Percentiles rank a stretch among this genome's conserved stretches.
These are phyloP conservation scores for Pangasius djambal DNA, from an alignment of 2,797 vertebrate species.

Conservation along the genomic window DNA sequence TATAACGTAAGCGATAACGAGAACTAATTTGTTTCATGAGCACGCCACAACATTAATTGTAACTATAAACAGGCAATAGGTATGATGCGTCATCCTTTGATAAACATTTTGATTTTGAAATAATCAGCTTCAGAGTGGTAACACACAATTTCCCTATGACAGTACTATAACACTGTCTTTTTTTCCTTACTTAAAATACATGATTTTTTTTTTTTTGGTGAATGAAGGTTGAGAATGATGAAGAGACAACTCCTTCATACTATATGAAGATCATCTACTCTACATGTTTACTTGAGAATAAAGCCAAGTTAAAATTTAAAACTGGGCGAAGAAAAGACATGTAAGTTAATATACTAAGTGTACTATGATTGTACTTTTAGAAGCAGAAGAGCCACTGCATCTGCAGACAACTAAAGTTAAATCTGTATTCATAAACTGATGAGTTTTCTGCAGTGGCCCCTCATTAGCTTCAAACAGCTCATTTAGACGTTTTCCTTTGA, in stretches of 20 bases:
- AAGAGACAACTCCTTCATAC: neutral
- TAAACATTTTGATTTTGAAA: neutral
- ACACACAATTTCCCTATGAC: neutral
- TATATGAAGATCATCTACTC: neutral
- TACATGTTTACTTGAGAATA: neutral
- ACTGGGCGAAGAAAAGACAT: neutral
- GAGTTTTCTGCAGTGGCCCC: slow-evolving; percentile 31
- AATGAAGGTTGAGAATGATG: neutral
- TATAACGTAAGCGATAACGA: neutral
- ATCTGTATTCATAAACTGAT: slow-evolving; percentile 5
- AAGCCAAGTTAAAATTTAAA: neutral
- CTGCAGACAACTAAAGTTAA: neutral
- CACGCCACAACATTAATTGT: neutral
- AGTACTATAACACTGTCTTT: neutral
- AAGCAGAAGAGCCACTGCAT: neutral
- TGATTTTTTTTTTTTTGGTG: neutral
- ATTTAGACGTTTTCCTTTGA: slow-evolving; percentile 53
- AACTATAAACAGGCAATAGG: neutral
- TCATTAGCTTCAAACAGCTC: slow-evolving; percentile 57
- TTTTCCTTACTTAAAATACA: neutral
- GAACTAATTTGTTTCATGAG: neutral
- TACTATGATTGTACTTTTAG: neutral
- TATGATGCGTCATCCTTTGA: neutral
- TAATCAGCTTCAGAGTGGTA: neutral
- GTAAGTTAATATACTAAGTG: neutral